Percentiles rank a stretch among this genome's conserved stretches.
phyloP scores from a whole-genome alignment of 2,888 invertebrate genomes.

The Limnephilus auricula region DNA sequence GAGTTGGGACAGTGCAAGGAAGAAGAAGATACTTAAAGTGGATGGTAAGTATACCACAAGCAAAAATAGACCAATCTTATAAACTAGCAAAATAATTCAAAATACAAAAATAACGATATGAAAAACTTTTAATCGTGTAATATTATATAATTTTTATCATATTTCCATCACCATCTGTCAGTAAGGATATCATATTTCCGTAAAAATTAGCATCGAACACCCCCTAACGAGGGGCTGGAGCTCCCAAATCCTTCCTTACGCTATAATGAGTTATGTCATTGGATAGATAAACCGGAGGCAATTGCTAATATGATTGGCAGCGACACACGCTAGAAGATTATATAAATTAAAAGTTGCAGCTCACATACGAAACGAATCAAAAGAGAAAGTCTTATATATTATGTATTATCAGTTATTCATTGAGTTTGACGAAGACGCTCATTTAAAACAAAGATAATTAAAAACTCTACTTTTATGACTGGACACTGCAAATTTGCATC shows the following conservation, averaged over 20 bases:
- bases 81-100: neutral
- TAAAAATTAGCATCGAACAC: conserved; percentile 56
- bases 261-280: conserved; percentile 58
- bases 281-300: conserved; percentile 59
- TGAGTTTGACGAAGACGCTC: too few relatives aligned
- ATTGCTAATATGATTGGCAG: conserved; percentile 63
- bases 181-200: conserved; percentile 60
- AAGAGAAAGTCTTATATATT: too few relatives aligned
- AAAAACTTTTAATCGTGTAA: neutral
- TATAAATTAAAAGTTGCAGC: neutral
- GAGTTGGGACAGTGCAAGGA: too few relatives aligned
- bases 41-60: too few relatives aligned
- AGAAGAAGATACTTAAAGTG: too few relatives aligned
- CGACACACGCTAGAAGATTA: conserved; percentile 47
- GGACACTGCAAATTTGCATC: too few relatives aligned
- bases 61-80: too few relatives aligned
- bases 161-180: conserved; percentile 62
- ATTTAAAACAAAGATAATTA: too few relatives aligned
- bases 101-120: neutral
- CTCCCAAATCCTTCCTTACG: conserved; percentile 22
- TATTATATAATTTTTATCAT: neutral
- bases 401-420: too few relatives aligned
- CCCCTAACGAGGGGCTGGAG: conserved; percentile 11
- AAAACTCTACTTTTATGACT: too few relatives aligned
- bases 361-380: neutral